These are phyloP conservation scores for Akabosia matsudoensis DNA, from an alignment of 1,140 invertebrate genomes.

Conservation along the genomic window DNA sequence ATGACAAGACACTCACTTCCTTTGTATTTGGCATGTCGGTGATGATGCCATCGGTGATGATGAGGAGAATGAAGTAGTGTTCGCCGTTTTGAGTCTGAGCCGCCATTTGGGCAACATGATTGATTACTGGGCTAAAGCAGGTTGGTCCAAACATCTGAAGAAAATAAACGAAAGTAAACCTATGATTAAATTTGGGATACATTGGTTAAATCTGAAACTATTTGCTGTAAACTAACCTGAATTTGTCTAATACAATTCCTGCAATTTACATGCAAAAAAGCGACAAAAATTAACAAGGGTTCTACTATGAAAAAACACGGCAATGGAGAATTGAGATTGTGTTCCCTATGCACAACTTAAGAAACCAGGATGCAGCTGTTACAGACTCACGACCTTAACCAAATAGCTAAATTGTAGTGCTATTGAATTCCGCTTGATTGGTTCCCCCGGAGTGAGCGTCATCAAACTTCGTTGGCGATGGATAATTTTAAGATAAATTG, in stretches of 20 bases:
- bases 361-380: background rate
- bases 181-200: too few relatives aligned
- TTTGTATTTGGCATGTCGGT: constrained; percentile 65
- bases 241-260: constrained; percentile 49
- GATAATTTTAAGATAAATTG: too few relatives aligned
- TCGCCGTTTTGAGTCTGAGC: constrained; percentile 54
- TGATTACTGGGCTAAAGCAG: constrained; percentile 64
- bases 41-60: constrained; percentile 67
- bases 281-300: too few relatives aligned
- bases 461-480: too few relatives aligned
- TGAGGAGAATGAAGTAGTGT: constrained; percentile 63
- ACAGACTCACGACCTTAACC: background rate
- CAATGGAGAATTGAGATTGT: too few relatives aligned
- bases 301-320: too few relatives aligned
- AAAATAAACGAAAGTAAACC: too few relatives aligned
- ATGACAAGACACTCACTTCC: constrained; percentile 50
- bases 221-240: constrained; percentile 38
- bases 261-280: too few relatives aligned
- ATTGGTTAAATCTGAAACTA: too few relatives aligned
- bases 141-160: constrained; percentile 62
- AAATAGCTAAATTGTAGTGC: too few relatives aligned
- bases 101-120: constrained; percentile 57
- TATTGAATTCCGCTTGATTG: too few relatives aligned
- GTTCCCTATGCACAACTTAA: background rate
- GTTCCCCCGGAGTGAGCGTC: too few relatives aligned